Conservation (phyloP, 2,113 vertebrate species). For the Callipepla squamata region DNA sequence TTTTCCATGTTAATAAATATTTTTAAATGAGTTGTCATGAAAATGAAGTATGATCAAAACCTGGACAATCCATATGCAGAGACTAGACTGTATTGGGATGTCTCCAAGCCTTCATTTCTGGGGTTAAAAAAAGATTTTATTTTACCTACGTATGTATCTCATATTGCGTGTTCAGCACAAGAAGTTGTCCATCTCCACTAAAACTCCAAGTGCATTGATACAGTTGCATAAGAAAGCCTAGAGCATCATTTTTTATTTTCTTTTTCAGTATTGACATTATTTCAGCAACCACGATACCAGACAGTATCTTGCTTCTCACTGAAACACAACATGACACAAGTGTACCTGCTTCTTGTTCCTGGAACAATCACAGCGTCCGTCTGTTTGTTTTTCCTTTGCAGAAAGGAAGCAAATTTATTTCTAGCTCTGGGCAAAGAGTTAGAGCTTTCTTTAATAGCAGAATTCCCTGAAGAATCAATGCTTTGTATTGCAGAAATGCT, state of each 20-base stretch:
- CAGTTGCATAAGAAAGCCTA: neutral
- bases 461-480: neutral
- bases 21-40: neutral
- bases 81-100: neutral
- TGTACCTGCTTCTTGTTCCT: constrained; percentile 89
- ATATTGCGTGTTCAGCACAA: neutral
- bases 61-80: neutral
- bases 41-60: neutral
- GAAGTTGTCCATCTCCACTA: neutral
- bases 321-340: accelerated
- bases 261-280: neutral
- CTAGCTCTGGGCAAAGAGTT: constrained; percentile 50
- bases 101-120: neutral
- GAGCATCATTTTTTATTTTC: neutral
- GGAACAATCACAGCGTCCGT: constrained; percentile 72
- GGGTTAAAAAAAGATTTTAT: neutral
- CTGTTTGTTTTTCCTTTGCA: constrained; percentile 85
- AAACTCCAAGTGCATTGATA: neutral
- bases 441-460: neutral
- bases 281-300: neutral
- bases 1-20: neutral
- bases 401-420: constrained; percentile 88
- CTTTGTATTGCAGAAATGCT: neutral
- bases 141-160: neutral
- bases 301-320: neutral